Conservation (phyloP, 2,113 vertebrate genomes). For the Aplodontia rufa region DNA sequence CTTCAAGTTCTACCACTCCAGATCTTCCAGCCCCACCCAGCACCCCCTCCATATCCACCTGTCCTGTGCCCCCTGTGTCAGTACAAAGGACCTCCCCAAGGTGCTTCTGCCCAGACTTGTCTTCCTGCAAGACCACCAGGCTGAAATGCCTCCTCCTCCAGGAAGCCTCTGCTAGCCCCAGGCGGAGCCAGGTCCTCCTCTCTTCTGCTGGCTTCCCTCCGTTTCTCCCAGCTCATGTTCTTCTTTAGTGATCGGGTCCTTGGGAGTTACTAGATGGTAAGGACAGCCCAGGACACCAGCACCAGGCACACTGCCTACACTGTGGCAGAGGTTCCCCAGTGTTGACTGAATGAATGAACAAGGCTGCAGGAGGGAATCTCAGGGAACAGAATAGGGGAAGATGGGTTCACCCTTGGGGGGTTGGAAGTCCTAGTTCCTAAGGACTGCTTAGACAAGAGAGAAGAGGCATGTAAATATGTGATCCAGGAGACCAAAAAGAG, state of each 20-base stretch:
- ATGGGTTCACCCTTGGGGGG: not conserved
- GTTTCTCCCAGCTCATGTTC: not conserved
- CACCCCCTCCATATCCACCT: not conserved
- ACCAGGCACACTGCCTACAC: not conserved
- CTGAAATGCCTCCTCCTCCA: not conserved
- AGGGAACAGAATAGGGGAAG: not conserved
- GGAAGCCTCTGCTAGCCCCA: not conserved
- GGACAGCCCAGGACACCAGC: not conserved
- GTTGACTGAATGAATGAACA: not conserved
- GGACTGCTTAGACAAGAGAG: not conserved
- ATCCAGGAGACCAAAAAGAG: not conserved
- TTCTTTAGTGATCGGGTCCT: not conserved
- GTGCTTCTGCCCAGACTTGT: not conserved
- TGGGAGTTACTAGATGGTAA: not conserved
- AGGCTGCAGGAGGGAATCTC: not conserved
- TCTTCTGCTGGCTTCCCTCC: not conserved
- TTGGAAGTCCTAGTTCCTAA: not conserved
- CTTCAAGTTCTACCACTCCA: not conserved
- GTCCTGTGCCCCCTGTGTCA: not conserved
- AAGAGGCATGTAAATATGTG: not conserved
- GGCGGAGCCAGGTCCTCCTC: not conserved
- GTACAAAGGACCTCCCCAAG: not conserved
- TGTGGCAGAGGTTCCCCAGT: not conserved
- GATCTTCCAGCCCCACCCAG: not conserved
- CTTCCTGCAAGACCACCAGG: not conserved